phyloP scores from a whole-genome alignment of 2,113 vertebrate species.

The Chroicocephalus ridibundus region DNA sequence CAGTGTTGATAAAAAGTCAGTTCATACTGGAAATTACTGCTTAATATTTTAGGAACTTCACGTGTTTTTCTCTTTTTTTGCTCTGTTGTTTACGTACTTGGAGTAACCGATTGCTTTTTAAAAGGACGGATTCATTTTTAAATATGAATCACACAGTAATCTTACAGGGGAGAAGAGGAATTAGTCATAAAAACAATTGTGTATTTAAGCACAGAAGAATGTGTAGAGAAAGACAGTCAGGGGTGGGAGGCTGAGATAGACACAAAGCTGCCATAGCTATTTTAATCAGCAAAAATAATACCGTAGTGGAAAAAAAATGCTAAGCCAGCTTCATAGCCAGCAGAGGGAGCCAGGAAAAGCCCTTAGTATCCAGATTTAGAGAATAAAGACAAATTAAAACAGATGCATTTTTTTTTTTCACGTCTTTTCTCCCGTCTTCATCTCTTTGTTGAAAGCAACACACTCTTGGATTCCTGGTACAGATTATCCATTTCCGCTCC shows the following conservation, averaged over 20 bases:
- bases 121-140: background rate
- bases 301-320: background rate
- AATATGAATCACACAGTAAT: background rate
- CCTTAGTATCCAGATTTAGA: background rate
- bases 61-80: background rate
- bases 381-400: constrained; percentile 22
- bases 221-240: background rate
- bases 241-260: background rate
- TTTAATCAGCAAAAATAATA: constrained; percentile 56
- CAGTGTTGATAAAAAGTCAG: background rate
- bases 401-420: background rate
- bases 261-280: constrained; percentile 35
- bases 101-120: background rate
- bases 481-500: background rate
- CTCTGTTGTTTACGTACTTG: background rate
- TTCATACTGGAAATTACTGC: background rate
- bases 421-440: background rate
- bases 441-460: background rate
- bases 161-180: background rate
- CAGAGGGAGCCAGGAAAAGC: constrained; percentile 65
- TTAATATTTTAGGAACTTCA: constrained; percentile 3
- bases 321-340: constrained; percentile 50
- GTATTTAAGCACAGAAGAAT: constrained; percentile 28
- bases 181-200: constrained; percentile 29
- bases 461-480: background rate